Percentiles rank a stretch among this genome's conserved stretches.
Evolutionary conservation across 2,113 vertebrate species (phyloP).

Genomic region (Pao palembangensis): DNA sequence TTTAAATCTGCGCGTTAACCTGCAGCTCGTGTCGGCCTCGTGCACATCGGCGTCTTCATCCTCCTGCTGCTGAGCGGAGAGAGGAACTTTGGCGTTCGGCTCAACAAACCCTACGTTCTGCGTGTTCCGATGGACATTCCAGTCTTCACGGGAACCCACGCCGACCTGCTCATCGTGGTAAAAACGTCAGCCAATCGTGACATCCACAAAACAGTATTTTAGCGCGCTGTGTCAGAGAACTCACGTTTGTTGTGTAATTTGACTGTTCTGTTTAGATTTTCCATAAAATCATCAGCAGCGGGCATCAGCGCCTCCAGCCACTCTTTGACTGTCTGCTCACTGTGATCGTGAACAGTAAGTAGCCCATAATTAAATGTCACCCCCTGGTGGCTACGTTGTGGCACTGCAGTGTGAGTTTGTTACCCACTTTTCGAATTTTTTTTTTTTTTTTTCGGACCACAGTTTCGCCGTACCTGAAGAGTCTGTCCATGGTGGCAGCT

Average conservation of each 20-base stretch:
- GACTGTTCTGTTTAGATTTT: constrained; percentile 78
- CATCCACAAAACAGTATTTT: neutral
- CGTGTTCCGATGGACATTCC: constrained; percentile 95
- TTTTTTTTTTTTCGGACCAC: neutral
- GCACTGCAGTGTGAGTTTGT: neutral
- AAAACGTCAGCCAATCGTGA: constrained; percentile 35
- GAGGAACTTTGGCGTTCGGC: constrained; percentile 94
- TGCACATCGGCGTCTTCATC: constrained; percentile 97
- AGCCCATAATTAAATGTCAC: neutral
- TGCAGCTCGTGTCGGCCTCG: constrained; percentile 89
- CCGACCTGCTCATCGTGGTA: constrained; percentile 93
- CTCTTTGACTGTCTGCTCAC: constrained; percentile 97
- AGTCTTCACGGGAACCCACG: constrained; percentile 95
- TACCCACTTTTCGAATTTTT: neutral
- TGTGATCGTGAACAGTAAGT: constrained; percentile 91
- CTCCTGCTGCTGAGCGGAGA: constrained; percentile 94
- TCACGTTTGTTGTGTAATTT: no score
- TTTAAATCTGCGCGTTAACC: neutral
- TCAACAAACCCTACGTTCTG: constrained; percentile 93
- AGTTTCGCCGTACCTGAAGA: constrained; percentile 98
- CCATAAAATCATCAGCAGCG: constrained; percentile 94
- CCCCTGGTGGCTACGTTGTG: constrained; percentile 18
- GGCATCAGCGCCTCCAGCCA: constrained; percentile 92
- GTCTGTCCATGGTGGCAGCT: constrained; percentile 94
- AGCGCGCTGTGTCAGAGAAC: no score